Evolutionary conservation across 2,888 invertebrate species (phyloP), one percentile per base, ranked within the genome.

Genomic region (Drosophila phalerata): DNA sequence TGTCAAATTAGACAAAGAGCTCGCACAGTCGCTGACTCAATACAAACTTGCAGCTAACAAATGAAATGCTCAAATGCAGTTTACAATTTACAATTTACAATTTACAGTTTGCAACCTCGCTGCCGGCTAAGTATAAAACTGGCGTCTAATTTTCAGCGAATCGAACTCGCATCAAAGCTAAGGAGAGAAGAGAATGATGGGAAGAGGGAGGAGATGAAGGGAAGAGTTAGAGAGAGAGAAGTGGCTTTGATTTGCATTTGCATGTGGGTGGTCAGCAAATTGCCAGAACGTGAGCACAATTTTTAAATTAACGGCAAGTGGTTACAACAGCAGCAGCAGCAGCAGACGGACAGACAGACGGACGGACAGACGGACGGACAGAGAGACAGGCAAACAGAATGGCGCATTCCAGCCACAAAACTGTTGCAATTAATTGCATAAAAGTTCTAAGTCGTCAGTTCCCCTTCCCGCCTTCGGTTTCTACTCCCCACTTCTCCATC

Each of bases 191-290:
- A 6, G 15, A 28, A 4, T 22, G 28, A 1, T 47, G 43, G 19
- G 4, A 22, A n/a, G 37, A n/a, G 6, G 38, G 38, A 15, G 10
- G n/a, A 25, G 15, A 15, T 19, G 40, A 47, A 38, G 40, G 34
- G 42, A 17, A 10, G 10, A 38, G 52, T 1, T 34, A 32, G 19
- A 15, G 40, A 62, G 65, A 58, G 40, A 62, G 65, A 58, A 42
- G 45, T 45, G 58, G 34, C 28, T 30, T 69, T 60, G 42, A 74
- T 74, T 61, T 73, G 70, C 77, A 79, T 83, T 81, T 74, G 85
- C 75, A 85, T 84, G 89, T 89, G 89, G 89, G 89, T 89, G 89
- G 89, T 80, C 90, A 74, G 74, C 80, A 89, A 89, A 89, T 89
- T 89, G 84, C 86, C 70, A 63, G 82, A 90, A 88, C 89, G 89